Evolutionary conservation across 2,888 invertebrate species (phyloP), one percentile per base, ranked within the genome.

Genomic region (Tupiocoris notatus): DNA sequence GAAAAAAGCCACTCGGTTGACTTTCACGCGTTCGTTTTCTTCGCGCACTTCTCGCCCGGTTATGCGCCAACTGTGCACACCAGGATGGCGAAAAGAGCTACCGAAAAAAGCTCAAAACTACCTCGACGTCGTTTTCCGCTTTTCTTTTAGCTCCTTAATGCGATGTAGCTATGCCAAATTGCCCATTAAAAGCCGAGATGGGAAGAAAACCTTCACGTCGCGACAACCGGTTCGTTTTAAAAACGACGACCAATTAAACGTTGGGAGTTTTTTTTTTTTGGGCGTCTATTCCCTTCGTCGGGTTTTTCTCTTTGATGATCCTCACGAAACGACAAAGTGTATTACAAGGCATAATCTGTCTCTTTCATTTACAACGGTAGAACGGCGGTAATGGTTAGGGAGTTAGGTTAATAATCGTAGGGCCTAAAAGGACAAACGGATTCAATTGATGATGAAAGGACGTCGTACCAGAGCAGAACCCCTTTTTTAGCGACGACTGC

Each of bases 231-330:
- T 24, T 23, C 58, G 58, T 22, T 16, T 39, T 22, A 24, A 23
- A 70, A 70, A 70, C 70, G 70, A 70, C 70, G 17, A 12, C 58
- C 70, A 70, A 70, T 70, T 59, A 70, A 59, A 23, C 25, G 59
- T 18, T 20, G 59, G n/a, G 59, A 70, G 59, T 39, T 39, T 59
- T 25, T 70, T 59, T n/a, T 23, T 65, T 63, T 23, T 20, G 39
- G 65, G 39, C 20, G 25, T 65, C 25, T 65, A 18, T 9, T 17
- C 39, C 65, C n/a, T 17, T 65, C 65, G 7, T 39, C 39, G 39
- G 39, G 39, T 39, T 39, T 17, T 24, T 25, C 25, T 6, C 39
- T 39, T 16, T 39, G 39, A 65, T 65, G 65, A 39, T 65, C 39
- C 39, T 1, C 65, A 17, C 65, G 39, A 63, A 63, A 65, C 39